Conservation (phyloP, 2,797 vertebrate species). For the Lepus oiostolus region DNA sequence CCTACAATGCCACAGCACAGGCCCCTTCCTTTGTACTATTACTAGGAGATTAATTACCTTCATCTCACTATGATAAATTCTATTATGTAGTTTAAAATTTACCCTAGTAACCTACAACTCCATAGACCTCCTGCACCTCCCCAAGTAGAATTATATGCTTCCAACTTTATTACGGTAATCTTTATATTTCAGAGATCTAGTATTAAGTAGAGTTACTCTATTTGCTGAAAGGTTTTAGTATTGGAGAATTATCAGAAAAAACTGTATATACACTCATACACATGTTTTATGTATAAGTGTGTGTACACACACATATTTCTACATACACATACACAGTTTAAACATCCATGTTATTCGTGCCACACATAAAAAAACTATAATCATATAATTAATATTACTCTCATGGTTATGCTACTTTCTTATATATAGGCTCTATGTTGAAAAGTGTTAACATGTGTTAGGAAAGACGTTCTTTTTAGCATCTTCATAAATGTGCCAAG, state of each 20-base stretch:
- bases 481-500: background rate
- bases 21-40: too few species aligned
- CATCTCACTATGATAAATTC: background rate
- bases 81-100: background rate
- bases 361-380: background rate
- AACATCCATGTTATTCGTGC: background rate
- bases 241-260: conserved; percentile 22
- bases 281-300: background rate
- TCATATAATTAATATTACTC: background rate
- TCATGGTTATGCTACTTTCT: background rate
- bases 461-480: background rate
- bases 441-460: conserved; percentile 28
- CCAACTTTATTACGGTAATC: background rate
- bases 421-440: background rate
- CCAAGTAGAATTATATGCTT: background rate
- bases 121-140: background rate
- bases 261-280: too few species aligned
- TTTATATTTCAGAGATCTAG: background rate
- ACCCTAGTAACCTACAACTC: background rate
- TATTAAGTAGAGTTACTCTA: background rate
- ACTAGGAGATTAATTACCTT: background rate
- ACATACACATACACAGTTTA: background rate
- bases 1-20: too few species aligned
- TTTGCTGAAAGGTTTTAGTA: conserved; percentile 7
- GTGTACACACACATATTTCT: background rate